Base-by-base conservation (phyloP, 2,888 invertebrate species). In the Tiliacea citrago region DNA sequence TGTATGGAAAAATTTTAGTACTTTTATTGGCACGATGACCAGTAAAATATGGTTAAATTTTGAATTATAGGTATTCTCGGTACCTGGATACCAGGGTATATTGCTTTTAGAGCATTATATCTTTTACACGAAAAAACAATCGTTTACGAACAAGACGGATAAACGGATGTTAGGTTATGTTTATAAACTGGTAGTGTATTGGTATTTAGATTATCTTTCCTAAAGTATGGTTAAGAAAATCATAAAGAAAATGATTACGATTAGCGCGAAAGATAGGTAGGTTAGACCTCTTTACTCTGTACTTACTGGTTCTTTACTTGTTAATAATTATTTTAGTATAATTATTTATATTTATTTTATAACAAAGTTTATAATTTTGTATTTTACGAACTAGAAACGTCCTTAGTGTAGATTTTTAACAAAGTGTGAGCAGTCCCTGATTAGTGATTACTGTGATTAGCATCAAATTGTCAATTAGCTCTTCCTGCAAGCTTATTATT, bases 381-480 rank as follows among this genome's bases (percentile, higher is more conserved):
- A 42, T 5, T 51, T 29, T 42, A 13, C 3, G 6, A 39, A 51
- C 55, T 45, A 45, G 42, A 57, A 62, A 24, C 21, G 16, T 70
- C 24, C n/a, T 29, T 13, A 13, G 1, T 13, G 9, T 39, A 1
- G 24, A 9, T 62, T 29, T 62, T 70, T 62, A 47, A 18, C 18
- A 21, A 39, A 63, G 10, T 18, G 9, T n/a, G 9, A 39, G 7
- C 16, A 42, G 79, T 62, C 71, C 9, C n/a, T 65, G 35, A 42
- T 69, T 13, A 35, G 29, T 71, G 66, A 85, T 77, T 69, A 67
- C 10, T 21, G 39, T 67, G 76, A 85, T 77, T 67, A 67, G 45
- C 66, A 72, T 60, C 61, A 69, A 76, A 81, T 79, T 63, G 71
- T 51, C 67, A 73, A 74, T 77, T 84, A 70, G 47, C 65, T 71